A percentile compares a stretch with the other conserved stretches of the same genome.
Conservation (phyloP, 2,888 invertebrate species). For the Plusia festucae region DNA sequence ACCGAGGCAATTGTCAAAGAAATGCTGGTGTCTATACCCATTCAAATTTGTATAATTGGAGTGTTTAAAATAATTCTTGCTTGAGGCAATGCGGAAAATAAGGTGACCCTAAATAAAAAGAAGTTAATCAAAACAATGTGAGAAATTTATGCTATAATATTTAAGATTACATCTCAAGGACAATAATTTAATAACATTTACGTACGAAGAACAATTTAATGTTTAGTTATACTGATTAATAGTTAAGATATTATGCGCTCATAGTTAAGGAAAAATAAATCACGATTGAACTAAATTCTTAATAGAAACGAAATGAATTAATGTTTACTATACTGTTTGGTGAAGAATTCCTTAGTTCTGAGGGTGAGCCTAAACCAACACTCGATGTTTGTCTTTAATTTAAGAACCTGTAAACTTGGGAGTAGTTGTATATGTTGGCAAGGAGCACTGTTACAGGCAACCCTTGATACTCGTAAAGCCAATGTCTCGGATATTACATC, state of each 20-base stretch:
- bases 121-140: too few relatives aligned
- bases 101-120: too few relatives aligned
- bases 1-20: slow-evolving; percentile 8
- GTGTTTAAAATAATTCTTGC: slow-evolving; percentile 9
- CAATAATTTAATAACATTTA: too few relatives aligned
- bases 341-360: slow-evolving; percentile 14
- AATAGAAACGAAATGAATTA: background rate
- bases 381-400: slow-evolving; percentile 54
- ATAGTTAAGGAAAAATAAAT: background rate
- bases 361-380: slow-evolving; percentile 44
- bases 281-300: background rate
- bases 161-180: too few relatives aligned
- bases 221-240: too few relatives aligned
- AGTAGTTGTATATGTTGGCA: background rate
- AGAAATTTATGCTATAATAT: too few relatives aligned
- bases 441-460: background rate
- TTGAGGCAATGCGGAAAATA: background rate
- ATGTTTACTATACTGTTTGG: background rate
- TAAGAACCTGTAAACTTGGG: slow-evolving; percentile 21
- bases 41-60: background rate
- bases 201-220: too few relatives aligned
- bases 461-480: slow-evolving; percentile 8
- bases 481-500: background rate
- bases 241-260: background rate
- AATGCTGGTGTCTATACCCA: background rate